Conservation (phyloP, 2,888 invertebrate species). For the Chrysopilus asiliformis region DNA sequence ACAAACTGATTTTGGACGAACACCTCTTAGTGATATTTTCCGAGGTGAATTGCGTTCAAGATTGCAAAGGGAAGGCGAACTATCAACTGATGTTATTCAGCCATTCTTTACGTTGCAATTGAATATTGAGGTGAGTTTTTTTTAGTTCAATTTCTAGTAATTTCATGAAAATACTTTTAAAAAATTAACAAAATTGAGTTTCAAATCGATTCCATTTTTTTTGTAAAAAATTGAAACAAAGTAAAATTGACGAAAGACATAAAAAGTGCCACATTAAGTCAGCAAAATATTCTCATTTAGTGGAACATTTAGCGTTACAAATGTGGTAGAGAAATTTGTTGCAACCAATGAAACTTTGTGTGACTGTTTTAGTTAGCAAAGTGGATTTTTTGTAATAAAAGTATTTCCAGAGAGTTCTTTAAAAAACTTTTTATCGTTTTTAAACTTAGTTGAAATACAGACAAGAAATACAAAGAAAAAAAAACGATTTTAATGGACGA, state of each 20-base stretch:
- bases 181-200: no score
- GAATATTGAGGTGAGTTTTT: constrained; percentile 79
- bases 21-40: constrained; percentile 87
- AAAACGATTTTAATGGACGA: no score
- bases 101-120: constrained; percentile 92
- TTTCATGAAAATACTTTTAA: no score
- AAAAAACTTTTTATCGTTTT: constrained; percentile 13
- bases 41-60: constrained; percentile 80
- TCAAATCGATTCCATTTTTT: no score
- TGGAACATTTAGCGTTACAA: constrained; percentile 7
- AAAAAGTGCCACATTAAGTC: no score
- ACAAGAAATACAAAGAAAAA: no score
- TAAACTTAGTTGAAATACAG: constrained; percentile 37
- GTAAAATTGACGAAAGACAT: no score
- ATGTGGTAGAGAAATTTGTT: constrained; percentile 9
- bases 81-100: constrained; percentile 79
- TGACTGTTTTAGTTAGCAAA: constrained; percentile 25
- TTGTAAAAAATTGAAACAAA: no score
- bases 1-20: constrained; percentile 65
- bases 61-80: constrained; percentile 51
- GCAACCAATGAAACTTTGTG: constrained; percentile 10
- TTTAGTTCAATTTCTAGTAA: no score
- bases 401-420: constrained; percentile 14
- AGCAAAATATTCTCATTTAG: neutral
- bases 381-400: constrained; percentile 6